These are phyloP conservation scores for Haemorhous mexicanus DNA, from an alignment of 2,113 vertebrate genomes.

Conservation along the genomic window DNA sequence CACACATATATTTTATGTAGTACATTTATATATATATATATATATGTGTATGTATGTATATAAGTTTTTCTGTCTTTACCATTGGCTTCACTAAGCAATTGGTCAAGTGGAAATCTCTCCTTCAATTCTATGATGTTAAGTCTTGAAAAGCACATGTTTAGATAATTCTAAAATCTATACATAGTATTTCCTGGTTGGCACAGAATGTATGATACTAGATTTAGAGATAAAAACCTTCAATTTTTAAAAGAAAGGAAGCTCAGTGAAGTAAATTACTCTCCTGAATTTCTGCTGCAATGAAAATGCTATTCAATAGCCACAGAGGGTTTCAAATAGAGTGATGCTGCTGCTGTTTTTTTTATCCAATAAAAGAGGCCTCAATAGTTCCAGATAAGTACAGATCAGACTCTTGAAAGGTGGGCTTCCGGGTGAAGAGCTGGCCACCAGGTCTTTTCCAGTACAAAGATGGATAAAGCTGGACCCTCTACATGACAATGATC, in stretches of 20 bases:
- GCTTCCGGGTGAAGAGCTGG: not conserved
- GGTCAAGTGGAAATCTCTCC: not conserved
- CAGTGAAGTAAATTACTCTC: not conserved
- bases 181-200: not conserved
- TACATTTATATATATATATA: not conserved
- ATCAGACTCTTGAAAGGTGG: not conserved
- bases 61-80: not conserved
- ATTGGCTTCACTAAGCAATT: not conserved
- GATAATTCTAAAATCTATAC: not conserved
- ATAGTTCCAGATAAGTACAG: not conserved
- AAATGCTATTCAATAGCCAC: not conserved
- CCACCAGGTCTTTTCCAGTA: not conserved
- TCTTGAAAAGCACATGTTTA: not conserved
- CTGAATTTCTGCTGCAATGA: not conserved
- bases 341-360: not conserved
- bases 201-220: not conserved
- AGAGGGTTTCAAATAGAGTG: not conserved
- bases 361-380: not conserved
- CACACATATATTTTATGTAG: no score
- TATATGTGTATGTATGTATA: not conserved
- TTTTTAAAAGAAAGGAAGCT: not conserved
- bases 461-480: not conserved
- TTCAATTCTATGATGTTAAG: not conserved
- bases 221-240: not conserved
- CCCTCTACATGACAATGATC: fast-evolving